phyloP scores from a whole-genome alignment of 2,888 invertebrate species.

The Dinocampus coccinellae region DNA sequence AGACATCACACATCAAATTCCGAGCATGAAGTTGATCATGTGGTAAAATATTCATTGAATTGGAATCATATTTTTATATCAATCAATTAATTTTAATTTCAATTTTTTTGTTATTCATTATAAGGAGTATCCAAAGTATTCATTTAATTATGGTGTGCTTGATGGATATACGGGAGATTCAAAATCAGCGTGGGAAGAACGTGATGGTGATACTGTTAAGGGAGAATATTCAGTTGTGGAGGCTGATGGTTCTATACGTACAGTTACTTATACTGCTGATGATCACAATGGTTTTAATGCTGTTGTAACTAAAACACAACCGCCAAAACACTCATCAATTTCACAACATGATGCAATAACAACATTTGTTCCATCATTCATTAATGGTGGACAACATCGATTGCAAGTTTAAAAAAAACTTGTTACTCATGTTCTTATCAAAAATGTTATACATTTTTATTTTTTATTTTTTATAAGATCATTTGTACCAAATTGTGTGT shows the following conservation, averaged over 20 bases:
- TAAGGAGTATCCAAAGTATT: slow-evolving; percentile 57
- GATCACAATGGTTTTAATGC: slow-evolving; percentile 60
- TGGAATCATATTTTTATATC: not conserved
- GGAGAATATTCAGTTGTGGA: slow-evolving; percentile 63
- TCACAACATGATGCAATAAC: slow-evolving; percentile 8
- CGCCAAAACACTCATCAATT: slow-evolving; percentile 42
- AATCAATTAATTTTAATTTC: not conserved
- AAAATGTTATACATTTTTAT: too few species aligned
- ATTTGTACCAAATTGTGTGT: not conserved
- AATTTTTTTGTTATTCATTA: not conserved
- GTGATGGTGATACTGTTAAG: slow-evolving; percentile 59
- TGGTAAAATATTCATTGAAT: slow-evolving; percentile 39
- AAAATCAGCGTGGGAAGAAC: slow-evolving; percentile 62
- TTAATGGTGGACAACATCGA: slow-evolving; percentile 32
- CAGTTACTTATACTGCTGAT: slow-evolving; percentile 60
- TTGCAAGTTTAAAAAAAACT: slow-evolving; percentile 33
- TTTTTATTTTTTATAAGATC: slow-evolving; percentile 14
- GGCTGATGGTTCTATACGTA: slow-evolving; percentile 59
- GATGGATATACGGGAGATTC: slow-evolving; percentile 62
- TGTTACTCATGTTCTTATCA: slow-evolving; percentile 8
- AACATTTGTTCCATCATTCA: slow-evolving; percentile 38
- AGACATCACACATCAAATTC: slow-evolving; percentile 42
- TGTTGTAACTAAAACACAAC: slow-evolving; percentile 55
- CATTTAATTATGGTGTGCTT: slow-evolving; percentile 61
- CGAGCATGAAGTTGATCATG: slow-evolving; percentile 44